Evolutionary conservation across 1,140 invertebrate species (phyloP), one percentile per base, ranked within the genome.

Genomic region (Drosophila saltans): DNA sequence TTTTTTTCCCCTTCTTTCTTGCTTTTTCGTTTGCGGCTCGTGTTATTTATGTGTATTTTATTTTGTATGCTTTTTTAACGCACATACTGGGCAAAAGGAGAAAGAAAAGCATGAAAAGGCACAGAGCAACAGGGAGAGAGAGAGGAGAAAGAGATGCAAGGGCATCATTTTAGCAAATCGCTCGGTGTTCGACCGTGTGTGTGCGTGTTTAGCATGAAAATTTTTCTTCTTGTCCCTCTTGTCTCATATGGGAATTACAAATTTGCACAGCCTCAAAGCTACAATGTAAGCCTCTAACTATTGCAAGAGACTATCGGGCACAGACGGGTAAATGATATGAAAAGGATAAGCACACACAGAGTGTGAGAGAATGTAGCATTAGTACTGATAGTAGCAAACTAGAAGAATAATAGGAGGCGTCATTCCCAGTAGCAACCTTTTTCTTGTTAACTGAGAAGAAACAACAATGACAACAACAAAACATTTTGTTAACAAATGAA

Each of bases 131-230:
- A 0, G 43, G 16, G 11, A 6, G n/a, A 7, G 16, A 6, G 2
- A 10, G 45, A 26, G 0, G 24, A 52, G 8, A 9, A 24, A 16
- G 21, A 52, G 45, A 24, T 21, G 43, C 16, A 16, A 21, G 16
- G 24, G 45, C 45, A 52, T 52, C 45, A 24, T 52, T 52, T 52
- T 72, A 72, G 79, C 75, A 88, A 86, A 86, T 86, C 83, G 83
- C 70, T 83, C 76, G 75, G 65, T 73, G 69, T 79, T 82, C 83
- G 57, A 59, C 57, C 57, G 57, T 40, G 57, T 52, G 24, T 57
- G 55, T 59, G 57, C 57, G 83, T 88, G 83, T 88, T 89, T 84
- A 84, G 83, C 83, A 88, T 89, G 66, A 89, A 78, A 89, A 88
- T 83, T 81, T 60, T 28, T 33, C 57, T 39, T 16, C 43, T 57